These are phyloP conservation scores for Herpetotheres cachinnans DNA, from an alignment of 2,113 vertebrate species.

Conservation along the genomic window DNA sequence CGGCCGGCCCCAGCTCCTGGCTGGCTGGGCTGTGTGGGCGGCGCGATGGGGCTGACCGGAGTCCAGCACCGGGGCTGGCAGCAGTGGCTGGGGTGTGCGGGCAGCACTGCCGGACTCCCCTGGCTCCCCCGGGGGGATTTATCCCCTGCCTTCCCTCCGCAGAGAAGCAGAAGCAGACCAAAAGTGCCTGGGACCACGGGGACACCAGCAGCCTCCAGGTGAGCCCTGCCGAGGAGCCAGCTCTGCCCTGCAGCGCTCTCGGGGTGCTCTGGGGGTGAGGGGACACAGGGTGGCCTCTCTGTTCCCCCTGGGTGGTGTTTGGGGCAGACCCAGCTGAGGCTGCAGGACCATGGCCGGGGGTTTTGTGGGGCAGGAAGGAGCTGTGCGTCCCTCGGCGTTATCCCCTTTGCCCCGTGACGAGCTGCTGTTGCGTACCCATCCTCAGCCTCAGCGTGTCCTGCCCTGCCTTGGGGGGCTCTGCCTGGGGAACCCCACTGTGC, in stretches of 20 bases:
- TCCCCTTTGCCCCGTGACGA: not conserved
- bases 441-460: fast-evolving
- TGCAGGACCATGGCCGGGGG: not conserved
- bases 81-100: not conserved
- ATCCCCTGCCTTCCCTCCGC: constrained; percentile 6
- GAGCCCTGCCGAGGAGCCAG: not conserved
- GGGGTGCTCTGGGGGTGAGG: not conserved
- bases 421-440: fast-evolving
- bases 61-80: not conserved
- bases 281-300: not conserved
- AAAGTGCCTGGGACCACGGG: constrained; percentile 80
- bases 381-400: fast-evolving
- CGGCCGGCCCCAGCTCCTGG: not conserved
- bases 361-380: not conserved
- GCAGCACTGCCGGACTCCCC: not conserved
- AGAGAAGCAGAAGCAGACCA: constrained; percentile 83
- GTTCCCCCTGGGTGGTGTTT: too few relatives aligned
- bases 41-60: not conserved
- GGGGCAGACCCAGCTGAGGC: not conserved
- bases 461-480: not conserved
- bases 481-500: fast-evolving
- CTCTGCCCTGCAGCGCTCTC: not conserved
- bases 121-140: not conserved
- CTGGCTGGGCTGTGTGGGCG: not conserved
- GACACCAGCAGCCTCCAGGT: constrained; percentile 86